A percentile compares a stretch with the other conserved stretches of the same genome.
These are phyloP conservation scores for Deilephila porcellus DNA, from an alignment of 2,888 invertebrate species.

Conservation along the genomic window DNA sequence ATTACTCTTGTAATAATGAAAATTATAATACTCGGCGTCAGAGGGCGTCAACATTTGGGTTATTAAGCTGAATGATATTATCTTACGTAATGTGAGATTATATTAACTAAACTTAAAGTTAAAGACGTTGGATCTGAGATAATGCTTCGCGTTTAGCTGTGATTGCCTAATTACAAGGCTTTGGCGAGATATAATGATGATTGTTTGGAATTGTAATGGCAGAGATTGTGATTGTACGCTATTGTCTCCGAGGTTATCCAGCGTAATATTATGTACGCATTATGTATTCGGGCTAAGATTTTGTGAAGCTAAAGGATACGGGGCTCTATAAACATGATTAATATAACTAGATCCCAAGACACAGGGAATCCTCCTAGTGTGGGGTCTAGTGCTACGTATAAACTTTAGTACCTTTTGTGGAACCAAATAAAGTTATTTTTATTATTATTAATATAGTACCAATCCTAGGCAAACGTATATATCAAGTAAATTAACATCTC, in stretches of 20 bases:
- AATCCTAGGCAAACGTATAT: too few species aligned
- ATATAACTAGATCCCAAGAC: too few species aligned
- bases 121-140: slow-evolving; percentile 37
- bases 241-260: neutral
- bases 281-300: too few species aligned
- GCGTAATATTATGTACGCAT: too few species aligned
- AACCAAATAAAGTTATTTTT: too few species aligned
- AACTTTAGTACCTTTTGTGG: too few species aligned
- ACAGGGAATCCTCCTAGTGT: too few species aligned
- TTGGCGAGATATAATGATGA: slow-evolving; percentile 14
- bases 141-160: slow-evolving; percentile 36
- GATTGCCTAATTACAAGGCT: slow-evolving; percentile 33
- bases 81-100: slow-evolving; percentile 39
- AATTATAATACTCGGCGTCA: neutral
- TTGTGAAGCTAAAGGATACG: too few species aligned
- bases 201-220: slow-evolving; percentile 18
- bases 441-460: too few species aligned
- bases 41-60: slow-evolving; percentile 39
- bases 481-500: neutral
- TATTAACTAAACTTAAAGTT: slow-evolving; percentile 42
- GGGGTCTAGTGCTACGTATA: too few species aligned
- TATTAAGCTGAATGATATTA: slow-evolving; percentile 37
- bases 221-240: neutral
- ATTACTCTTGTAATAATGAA: slow-evolving; percentile 21
- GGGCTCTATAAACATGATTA: too few species aligned